Conservation (phyloP, 1,140 invertebrate genomes). For the Stratiolaelaps scimitus region DNA sequence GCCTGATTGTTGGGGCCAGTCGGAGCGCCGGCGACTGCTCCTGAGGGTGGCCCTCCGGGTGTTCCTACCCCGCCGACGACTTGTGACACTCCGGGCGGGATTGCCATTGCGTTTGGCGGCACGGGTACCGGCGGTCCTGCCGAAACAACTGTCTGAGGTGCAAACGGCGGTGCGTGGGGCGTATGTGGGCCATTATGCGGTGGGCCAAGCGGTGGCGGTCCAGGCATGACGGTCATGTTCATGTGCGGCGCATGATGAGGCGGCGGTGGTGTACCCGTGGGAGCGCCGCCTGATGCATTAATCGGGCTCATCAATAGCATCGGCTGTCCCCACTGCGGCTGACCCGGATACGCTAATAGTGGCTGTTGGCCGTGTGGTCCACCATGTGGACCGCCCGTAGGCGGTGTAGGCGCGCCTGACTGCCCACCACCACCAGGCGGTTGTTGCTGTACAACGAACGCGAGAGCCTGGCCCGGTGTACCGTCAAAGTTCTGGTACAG, state of each 20-base stretch:
- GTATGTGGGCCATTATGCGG: too few species aligned
- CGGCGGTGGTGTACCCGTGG: slow-evolving; percentile 17
- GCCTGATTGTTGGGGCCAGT: too few species aligned
- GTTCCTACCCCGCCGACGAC: too few species aligned
- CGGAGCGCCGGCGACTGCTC: too few species aligned
- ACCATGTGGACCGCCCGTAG: background rate
- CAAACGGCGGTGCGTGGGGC: background rate
- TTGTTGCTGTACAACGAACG: background rate
- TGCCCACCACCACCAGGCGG: background rate
- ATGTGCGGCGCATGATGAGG: slow-evolving; percentile 19
- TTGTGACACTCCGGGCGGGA: too few species aligned
- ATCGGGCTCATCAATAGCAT: slow-evolving; percentile 19
- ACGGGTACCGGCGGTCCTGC: too few species aligned
- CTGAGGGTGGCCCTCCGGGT: too few species aligned
- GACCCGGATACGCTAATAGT: background rate
- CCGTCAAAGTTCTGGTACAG: background rate
- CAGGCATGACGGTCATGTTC: slow-evolving; percentile 1
- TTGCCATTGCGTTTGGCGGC: too few species aligned
- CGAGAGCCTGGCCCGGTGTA: background rate
- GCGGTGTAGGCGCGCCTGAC: slow-evolving; percentile 12
- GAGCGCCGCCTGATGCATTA: background rate
- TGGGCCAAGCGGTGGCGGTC: slow-evolving; percentile 7
- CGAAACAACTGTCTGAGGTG: too few species aligned
- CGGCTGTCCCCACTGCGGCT: slow-evolving; percentile 13
- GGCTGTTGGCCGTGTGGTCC: slow-evolving; percentile 25